Evolutionary conservation across 2,113 vertebrate genomes (phyloP).

Genomic region (Poeciliopsis occidentalis): DNA sequence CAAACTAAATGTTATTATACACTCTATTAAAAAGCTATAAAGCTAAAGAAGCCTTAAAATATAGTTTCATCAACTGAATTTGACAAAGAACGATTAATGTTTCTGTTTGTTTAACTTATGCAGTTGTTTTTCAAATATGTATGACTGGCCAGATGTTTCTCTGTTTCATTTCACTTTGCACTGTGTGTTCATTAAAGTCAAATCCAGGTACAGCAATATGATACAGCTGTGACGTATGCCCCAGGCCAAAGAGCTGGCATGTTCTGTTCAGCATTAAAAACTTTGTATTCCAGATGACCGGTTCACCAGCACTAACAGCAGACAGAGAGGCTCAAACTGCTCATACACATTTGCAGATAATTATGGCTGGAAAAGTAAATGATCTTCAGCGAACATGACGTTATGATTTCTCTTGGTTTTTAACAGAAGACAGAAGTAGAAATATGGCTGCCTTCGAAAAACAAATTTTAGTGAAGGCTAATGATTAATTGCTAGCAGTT

Average conservation of each 20-base stretch:
- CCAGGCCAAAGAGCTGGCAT: slow-evolving; percentile 43
- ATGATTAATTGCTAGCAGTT: background rate
- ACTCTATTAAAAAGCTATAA: background rate
- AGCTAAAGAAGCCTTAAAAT: background rate
- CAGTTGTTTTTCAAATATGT: slow-evolving; percentile 11
- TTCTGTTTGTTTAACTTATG: background rate
- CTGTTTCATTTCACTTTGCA: slow-evolving; percentile 13
- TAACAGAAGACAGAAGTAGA: background rate
- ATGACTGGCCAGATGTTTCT: slow-evolving; percentile 23
- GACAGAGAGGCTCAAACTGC: slow-evolving; percentile 25
- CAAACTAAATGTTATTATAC: background rate
- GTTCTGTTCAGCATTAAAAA: slow-evolving; percentile 19
- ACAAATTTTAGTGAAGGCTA: background rate
- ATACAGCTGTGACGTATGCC: slow-evolving; percentile 20
- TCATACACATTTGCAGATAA: slow-evolving; percentile 19
- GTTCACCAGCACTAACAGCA: slow-evolving; percentile 26
- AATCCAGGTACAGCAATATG: slow-evolving; percentile 35
- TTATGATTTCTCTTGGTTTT: background rate
- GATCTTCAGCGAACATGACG: background rate
- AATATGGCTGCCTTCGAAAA: background rate
- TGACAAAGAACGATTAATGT: background rate
- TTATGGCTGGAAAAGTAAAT: slow-evolving; percentile 5
- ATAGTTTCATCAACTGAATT: no score
- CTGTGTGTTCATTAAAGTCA: slow-evolving; percentile 42
- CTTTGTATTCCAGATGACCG: slow-evolving; percentile 46